Evolutionary conservation across 2,113 vertebrate species (phyloP), one percentile per base, ranked within the genome.

Genomic region (Spheniscus mendiculus): DNA sequence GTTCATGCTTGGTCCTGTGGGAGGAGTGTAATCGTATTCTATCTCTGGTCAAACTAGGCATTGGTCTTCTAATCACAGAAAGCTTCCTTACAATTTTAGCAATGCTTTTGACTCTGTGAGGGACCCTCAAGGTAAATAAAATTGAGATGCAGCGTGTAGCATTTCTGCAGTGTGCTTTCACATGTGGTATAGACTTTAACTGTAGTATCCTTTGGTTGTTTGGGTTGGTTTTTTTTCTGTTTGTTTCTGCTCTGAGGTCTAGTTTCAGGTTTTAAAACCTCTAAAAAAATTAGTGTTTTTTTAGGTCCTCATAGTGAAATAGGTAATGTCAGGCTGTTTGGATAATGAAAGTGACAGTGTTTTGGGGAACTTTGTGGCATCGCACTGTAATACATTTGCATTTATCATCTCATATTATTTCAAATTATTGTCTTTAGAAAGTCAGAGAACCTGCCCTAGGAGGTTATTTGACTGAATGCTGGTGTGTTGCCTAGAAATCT

Each of bases 401-500:
- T 97, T 96, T 95, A 89, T 96, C 83, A 95, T 78, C 62, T 95
- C 65, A 18, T 50, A 69, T 95, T 94, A 95, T 79, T 96, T 97
- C 94, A 96, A 62, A 27, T 82, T 44, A 49, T 67, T 91, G 89
- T 92, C 88, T 90, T 70, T 52, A 61, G 80, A 89, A 95, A 50
- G 50, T 78, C 90, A 81, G 86, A 38, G 69, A 63, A 84, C 27
- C 65, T 92, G 72, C 86, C 73, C 73, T 71, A 11, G 45, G 90
- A 93, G 80, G 53, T 77, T 71, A 15, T 56, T 72, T 77, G 81
- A 27, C 87, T 52, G 38, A 80, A 45, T 30, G 20, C 52, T 3
- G 1, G 47, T 62, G 61, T 44, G 69, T 23, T 94, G 52, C 69
- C 81, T 61, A 6, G 22, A 59, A 74, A 59, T 36, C 81, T 34